Conservation (phyloP, 2,888 invertebrate genomes). For the Strigamia crassipes region DNA sequence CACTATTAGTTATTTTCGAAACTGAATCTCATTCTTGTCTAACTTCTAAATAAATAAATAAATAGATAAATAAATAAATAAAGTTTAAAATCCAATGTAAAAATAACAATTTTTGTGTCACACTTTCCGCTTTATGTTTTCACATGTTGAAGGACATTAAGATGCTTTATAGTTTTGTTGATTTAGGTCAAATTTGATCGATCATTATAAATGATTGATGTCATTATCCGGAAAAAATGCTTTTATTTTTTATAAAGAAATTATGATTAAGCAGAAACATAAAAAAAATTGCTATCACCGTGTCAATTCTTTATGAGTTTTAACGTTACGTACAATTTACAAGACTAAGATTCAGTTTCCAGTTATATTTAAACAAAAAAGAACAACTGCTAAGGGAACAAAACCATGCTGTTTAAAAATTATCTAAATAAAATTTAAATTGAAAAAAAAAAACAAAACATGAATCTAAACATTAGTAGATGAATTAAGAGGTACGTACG, state of each 20-base stretch:
- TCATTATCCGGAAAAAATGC: background rate
- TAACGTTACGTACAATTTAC: background rate
- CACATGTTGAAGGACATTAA: no score
- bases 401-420: background rate
- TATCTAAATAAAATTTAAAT: background rate
- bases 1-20: background rate
- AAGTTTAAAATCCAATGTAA: background rate
- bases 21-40: background rate
- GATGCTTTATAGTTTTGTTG: background rate
- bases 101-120: no score
- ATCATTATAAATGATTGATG: background rate
- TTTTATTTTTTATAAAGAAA: no score
- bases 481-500: slow-evolving; percentile 56
- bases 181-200: background rate
- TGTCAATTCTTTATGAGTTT: background rate
- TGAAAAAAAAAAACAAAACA: no score
- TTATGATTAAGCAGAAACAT: background rate
- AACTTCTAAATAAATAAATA: background rate
- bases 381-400: background rate
- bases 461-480: background rate
- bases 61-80: background rate
- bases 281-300: background rate
- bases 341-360: background rate
- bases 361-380: background rate
- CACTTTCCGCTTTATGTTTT: no score